Base-by-base conservation (phyloP, 1,140 invertebrate species). In the Nasonia longicornis region DNA sequence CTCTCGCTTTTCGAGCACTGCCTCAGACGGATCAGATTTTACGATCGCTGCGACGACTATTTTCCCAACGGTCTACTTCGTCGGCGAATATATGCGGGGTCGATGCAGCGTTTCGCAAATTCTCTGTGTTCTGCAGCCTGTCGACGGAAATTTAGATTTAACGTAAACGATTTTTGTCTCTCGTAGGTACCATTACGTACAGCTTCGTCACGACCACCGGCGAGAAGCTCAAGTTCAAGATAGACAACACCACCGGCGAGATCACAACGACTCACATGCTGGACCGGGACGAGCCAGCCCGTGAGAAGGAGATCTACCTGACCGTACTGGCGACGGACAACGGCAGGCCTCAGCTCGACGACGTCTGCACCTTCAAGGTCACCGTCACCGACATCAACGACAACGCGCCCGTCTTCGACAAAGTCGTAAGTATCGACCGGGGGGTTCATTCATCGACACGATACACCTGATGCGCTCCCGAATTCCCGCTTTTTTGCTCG, bases 311-410 rank as follows among this genome's bases (percentile, higher is more conserved):
- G 89, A 92, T 94, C 6, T 96, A 96, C 85, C 92, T 96, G 63
- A 95, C 94, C 1, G 94, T 96, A 3, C 93, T 96, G 86, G 96
- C 96, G 0, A 96, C 94, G 77, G 96, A 97, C 89, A 96, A 97
- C 91, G 96, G 97, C 7, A 92, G 93, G 84, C 96, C 96, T 0
- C 93, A 94, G 42, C 90, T 97, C 45, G 96, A 96, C 84, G 96
- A 96, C 85, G 94, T 96, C 42, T 98, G 97, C 88, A 96, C 95
- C 6, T 95, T 97, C 85, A 96, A 96, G 92, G 95, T 98, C 42
- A 94, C 94, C 72, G 95, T 97, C 83, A 93, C 93, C 86, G 97
- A 98, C 90, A 94, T 96, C 84, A 98, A 98, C 90, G 97, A 98
- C 87, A 97, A 97, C 86, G 89, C 91, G 3, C 96, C 96, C 2